Evolutionary conservation across 1,140 invertebrate species (phyloP), one percentile per base, ranked within the genome.

Genomic region (Steinernema khuongi): DNA sequence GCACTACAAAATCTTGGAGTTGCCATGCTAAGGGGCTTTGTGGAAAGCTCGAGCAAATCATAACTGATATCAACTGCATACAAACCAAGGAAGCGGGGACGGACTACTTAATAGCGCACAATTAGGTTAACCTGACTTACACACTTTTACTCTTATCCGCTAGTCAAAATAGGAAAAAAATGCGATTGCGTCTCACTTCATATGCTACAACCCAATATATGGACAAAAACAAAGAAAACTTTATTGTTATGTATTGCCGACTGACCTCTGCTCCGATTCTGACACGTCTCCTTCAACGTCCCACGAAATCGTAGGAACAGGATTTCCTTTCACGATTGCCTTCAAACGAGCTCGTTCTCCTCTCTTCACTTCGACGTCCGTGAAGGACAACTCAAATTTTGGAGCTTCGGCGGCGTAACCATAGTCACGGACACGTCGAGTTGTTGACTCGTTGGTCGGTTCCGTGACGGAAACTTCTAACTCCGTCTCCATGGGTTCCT

Each of bases 321-420:
- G 75, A 26, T 77, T 70, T 11, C 71, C 75, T 72, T 74, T 77
- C 4, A 77, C 75, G 0, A 77, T 74, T 26, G 67, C 75, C 43
- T 77, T 77, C 1, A 77, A 36, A 17, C 71, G 73, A n/a, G 26
- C 41, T 17, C 41, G 69, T 17, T 41, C 71, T 33, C 71, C 75
- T 28, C 19, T 31, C 0, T 66, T 22, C 28, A 70, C 28, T 70
- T 66, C 67, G 66, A 74, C 75, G 32, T 71, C 29, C 31, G 1
- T 67, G 70, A 71, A 26, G 4, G 7, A 33, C 22, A 71, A 30
- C 31, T 32, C 33, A 26, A 71, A 32, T 67, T 71, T 19, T 17
- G 70, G 1, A 14, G 28, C 29, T 32, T 43, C 26, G 1, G 33
- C 70, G 1, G 26, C 22, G 70, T 32, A 7, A 32, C 33, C 33